Evolutionary conservation across 2,797 vertebrate genomes (phyloP).

Genomic region (Coracias cyanogaster): DNA sequence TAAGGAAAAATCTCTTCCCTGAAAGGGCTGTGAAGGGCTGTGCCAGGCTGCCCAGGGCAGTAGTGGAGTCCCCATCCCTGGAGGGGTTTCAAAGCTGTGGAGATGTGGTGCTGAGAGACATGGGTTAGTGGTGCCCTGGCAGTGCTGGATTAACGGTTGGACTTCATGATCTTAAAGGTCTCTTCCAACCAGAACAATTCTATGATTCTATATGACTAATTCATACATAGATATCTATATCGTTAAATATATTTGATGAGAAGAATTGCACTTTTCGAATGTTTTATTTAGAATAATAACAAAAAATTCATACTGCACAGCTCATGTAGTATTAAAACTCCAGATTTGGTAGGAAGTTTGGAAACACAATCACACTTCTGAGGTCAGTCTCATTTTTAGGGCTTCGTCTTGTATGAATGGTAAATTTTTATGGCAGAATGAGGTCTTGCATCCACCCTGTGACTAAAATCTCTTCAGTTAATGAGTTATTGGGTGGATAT

Average conservation of each 20-base stretch:
- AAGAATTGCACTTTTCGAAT: background rate
- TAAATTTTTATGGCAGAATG: background rate
- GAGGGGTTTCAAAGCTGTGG: background rate
- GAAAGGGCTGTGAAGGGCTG: background rate
- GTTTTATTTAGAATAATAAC: background rate
- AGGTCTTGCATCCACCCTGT: background rate
- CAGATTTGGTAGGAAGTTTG: background rate
- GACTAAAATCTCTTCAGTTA: background rate
- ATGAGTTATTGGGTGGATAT: background rate
- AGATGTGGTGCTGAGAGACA: background rate
- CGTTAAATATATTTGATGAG: background rate
- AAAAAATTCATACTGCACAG: background rate
- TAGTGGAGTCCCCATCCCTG: background rate
- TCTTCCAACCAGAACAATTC: background rate
- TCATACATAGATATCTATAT: background rate
- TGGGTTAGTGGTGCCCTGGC: background rate
- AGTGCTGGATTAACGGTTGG: background rate
- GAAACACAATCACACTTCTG: background rate
- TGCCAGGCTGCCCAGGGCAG: background rate
- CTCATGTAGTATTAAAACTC: background rate
- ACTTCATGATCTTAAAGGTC: background rate
- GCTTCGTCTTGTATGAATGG: background rate
- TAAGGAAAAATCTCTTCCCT: background rate
- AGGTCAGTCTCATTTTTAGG: background rate
- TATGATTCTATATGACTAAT: background rate